phyloP scores from a whole-genome alignment of 1,140 invertebrate species.

The Solenopsis fugax region DNA sequence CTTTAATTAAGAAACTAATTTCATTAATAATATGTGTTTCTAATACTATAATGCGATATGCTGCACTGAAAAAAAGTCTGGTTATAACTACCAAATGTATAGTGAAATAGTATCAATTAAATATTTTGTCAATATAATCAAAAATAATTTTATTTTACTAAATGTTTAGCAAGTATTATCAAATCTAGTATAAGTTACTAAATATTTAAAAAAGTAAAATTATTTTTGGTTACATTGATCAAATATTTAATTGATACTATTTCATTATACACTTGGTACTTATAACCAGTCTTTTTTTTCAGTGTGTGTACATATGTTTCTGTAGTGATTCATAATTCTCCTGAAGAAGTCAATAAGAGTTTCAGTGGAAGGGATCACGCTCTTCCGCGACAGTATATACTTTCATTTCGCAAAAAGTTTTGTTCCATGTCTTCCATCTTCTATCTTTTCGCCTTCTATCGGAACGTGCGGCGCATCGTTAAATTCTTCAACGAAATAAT shows the following conservation, averaged over 20 bases:
- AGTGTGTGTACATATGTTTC: neutral
- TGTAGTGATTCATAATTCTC: neutral
- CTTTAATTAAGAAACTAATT: neutral
- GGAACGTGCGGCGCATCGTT: constrained; percentile 65
- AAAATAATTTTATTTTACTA: no score
- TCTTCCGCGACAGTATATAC: neutral
- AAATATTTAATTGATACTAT: no score
- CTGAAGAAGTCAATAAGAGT: neutral
- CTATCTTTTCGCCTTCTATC: constrained; percentile 11
- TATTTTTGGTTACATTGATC: no score
- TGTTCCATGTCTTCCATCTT: neutral
- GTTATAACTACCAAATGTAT: no score
- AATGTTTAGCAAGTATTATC: no score
- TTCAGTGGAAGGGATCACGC: neutral
- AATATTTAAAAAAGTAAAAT: no score
- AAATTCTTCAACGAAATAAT: constrained; percentile 75
- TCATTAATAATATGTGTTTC: neutral
- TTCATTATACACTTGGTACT: no score
- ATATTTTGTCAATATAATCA: no score
- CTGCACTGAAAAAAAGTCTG: no score
- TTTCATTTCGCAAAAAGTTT: neutral
- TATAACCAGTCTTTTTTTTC: no score
- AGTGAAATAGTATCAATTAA: no score
- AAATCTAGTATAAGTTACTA: no score
- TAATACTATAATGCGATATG: neutral